phyloP scores from a whole-genome alignment of 2,113 vertebrate genomes.

The Gambusia affinis region DNA sequence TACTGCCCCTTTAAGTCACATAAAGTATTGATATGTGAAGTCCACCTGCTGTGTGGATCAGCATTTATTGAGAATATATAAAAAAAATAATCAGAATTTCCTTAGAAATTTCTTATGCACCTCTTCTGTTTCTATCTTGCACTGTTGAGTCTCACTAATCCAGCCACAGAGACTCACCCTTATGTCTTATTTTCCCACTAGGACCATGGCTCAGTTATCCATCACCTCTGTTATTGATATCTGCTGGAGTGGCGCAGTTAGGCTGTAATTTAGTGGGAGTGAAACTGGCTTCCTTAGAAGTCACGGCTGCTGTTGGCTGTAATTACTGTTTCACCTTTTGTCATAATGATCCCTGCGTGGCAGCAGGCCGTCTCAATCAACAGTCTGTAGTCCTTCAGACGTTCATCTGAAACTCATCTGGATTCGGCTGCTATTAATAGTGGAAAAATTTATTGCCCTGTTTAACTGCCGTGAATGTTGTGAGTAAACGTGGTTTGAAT shows the following conservation, averaged over 20 bases:
- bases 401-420: not conserved
- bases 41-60: no score
- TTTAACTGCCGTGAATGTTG: no score
- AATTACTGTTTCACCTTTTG: conserved; percentile 14
- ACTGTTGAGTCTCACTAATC: conserved; percentile 34
- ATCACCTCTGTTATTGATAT: conserved; percentile 28
- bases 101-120: no score
- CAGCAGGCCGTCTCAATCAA: conserved; percentile 1
- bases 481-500: no score
- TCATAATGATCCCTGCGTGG: conserved; percentile 15
- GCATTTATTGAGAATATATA: no score
- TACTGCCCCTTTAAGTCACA: no score
- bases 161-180: conserved; percentile 6
- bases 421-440: not conserved
- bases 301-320: no score
- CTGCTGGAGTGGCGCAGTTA: not conserved
- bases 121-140: conserved; percentile 1
- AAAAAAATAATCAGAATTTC: no score
- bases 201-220: conserved; percentile 9
- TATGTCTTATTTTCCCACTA: conserved; percentile 38
- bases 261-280: no score
- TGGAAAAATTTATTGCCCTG: not conserved
- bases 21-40: no score
- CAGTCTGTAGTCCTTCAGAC: not conserved
- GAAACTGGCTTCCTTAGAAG: conserved; percentile 3